These are phyloP conservation scores for Deroplatys truncata DNA, from an alignment of 2,888 invertebrate genomes.

Conservation along the genomic window DNA sequence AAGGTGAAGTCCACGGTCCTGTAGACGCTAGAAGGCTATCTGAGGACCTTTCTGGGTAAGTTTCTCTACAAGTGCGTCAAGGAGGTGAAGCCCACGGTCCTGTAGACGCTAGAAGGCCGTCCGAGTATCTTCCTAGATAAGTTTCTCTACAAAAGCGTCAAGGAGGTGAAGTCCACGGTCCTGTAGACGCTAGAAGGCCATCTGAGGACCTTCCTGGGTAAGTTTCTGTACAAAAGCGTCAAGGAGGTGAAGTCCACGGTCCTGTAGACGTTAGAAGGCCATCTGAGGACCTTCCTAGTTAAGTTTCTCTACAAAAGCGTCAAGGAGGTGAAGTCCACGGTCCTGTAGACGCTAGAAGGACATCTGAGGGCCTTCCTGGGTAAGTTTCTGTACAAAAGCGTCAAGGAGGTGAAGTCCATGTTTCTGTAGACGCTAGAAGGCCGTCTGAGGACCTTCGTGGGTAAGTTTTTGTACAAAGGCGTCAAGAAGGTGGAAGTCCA, in stretches of 20 bases:
- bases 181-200: constrained; percentile 95
- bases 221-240: constrained; percentile 88
- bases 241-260: constrained; percentile 92
- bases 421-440: constrained; percentile 94
- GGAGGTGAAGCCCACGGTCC: constrained; percentile 87
- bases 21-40: constrained; percentile 93
- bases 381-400: constrained; percentile 62
- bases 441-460: constrained; percentile 91
- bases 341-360: constrained; percentile 93
- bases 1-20: constrained; percentile 90
- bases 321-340: constrained; percentile 85
- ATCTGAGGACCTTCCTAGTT: constrained; percentile 94
- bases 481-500: constrained; percentile 88
- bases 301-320: constrained; percentile 77
- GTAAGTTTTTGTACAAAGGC: constrained; percentile 64
- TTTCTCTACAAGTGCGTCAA: constrained; percentile 77
- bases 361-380: constrained; percentile 94
- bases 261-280: constrained; percentile 93
- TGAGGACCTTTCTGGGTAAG: constrained; percentile 92
- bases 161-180: constrained; percentile 89
- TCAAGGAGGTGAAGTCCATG: constrained; percentile 86
- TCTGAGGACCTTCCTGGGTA: constrained; percentile 91
- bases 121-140: constrained; percentile 92
- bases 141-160: constrained; percentile 75
- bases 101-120: constrained; percentile 95